Percentiles rank a stretch among this genome's conserved stretches.
Evolutionary conservation across 2,797 vertebrate species (phyloP).

Genomic region (Echeneis naucrates): DNA sequence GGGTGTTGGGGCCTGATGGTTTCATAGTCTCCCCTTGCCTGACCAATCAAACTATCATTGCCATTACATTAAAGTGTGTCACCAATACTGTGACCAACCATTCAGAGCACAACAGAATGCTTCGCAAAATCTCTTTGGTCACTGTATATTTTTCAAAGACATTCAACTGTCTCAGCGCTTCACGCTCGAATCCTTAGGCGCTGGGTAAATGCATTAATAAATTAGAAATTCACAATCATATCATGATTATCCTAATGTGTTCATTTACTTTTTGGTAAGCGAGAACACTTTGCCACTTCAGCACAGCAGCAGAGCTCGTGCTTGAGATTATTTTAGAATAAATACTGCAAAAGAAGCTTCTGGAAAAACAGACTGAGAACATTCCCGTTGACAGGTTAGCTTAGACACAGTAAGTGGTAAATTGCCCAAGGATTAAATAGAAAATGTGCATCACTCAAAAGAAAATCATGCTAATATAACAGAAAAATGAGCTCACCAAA

Average conservation of each 20-base stretch:
- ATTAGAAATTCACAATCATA: neutral
- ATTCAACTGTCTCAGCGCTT: neutral
- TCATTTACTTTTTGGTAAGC: slow-evolving; percentile 10
- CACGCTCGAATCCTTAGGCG: neutral
- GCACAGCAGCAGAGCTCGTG: neutral
- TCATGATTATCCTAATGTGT: neutral
- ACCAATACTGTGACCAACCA: neutral
- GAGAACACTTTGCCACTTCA: slow-evolving; percentile 3
- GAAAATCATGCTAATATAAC: neutral
- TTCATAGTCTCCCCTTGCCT: neutral
- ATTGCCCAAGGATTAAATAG: neutral
- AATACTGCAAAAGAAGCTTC: no score
- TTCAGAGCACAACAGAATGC: slow-evolving; percentile 1
- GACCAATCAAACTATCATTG: neutral
- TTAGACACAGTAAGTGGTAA: no score
- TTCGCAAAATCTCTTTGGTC: neutral
- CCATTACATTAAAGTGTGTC: neutral
- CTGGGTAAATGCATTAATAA: slow-evolving; percentile 3
- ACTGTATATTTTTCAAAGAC: neutral
- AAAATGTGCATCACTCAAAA: neutral
- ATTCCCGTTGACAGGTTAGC: neutral
- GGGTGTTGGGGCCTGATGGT: neutral
- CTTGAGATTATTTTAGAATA: slow-evolving; percentile 4
- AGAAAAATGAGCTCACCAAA: neutral
- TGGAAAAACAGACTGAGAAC: no score